Percentiles rank a stretch among this genome's conserved stretches.
phyloP scores from a whole-genome alignment of 1,140 invertebrate genomes.

The Colletes latitarsis region DNA sequence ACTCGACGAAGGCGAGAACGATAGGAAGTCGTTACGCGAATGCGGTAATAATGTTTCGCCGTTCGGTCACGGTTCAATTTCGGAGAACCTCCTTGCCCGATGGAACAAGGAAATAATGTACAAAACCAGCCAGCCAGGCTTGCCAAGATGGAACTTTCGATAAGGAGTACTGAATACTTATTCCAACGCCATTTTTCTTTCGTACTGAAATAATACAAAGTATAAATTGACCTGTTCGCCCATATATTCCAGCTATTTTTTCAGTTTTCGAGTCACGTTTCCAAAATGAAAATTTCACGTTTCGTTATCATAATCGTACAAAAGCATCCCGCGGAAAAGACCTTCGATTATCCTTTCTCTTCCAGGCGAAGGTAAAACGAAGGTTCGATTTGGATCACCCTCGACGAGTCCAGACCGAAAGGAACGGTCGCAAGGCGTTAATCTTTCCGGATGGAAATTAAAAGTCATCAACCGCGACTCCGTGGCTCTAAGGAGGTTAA shows the following conservation, averaged over 20 bases:
- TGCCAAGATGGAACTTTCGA: neutral
- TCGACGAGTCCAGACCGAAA: neutral
- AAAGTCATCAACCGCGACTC: constrained; percentile 37
- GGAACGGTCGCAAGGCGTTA: neutral
- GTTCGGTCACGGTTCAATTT: neutral
- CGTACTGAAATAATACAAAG: neutral
- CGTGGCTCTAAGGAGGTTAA: constrained; percentile 59
- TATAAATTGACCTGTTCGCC: too few relatives aligned
- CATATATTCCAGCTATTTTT: neutral
- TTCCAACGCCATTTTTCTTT: neutral
- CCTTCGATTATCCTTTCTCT: neutral
- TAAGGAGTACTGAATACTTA: neutral
- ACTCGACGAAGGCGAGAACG: neutral
- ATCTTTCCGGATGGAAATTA: constrained; percentile 48
- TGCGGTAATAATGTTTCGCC: neutral
- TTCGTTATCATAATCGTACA: neutral
- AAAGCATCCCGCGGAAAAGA: neutral
- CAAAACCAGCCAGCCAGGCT: neutral
- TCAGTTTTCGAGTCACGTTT: too few relatives aligned
- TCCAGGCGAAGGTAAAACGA: neutral
- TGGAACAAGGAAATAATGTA: neutral
- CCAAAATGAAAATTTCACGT: too few relatives aligned
- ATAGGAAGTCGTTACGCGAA: neutral
- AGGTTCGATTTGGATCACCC: neutral
- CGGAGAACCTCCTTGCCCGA: neutral